These are phyloP conservation scores for Stomorhina lunata DNA, from an alignment of 2,888 invertebrate genomes.

Conservation along the genomic window DNA sequence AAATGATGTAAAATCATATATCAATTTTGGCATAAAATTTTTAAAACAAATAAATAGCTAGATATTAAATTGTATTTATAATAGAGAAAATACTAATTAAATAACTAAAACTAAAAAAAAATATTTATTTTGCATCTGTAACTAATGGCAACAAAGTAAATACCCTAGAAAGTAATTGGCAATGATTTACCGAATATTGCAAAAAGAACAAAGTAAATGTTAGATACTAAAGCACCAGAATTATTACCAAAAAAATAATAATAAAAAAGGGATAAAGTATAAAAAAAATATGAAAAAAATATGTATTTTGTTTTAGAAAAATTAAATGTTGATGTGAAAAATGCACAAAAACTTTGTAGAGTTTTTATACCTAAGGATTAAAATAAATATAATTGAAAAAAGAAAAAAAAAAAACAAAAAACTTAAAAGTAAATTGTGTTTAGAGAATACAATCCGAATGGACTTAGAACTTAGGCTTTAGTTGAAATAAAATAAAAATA, in stretches of 20 bases:
- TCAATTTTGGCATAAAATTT: slow-evolving; percentile 22
- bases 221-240: slow-evolving; percentile 49
- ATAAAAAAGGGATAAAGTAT: not conserved
- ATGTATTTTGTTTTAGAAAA: not conserved
- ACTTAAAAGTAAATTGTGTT: not conserved
- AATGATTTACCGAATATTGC: not conserved
- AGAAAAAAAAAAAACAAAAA: slow-evolving; percentile 1
- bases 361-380: not conserved
- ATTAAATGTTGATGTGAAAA: slow-evolving; percentile 20
- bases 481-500: slow-evolving; percentile 19
- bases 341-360: slow-evolving; percentile 18
- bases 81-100: slow-evolving; percentile 23
- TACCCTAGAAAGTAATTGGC: not conserved
- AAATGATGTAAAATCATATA: slow-evolving; percentile 1
- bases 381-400: not conserved
- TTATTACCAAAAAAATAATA: slow-evolving; percentile 22
- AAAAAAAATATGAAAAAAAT: too few relatives aligned
- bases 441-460: slow-evolving; percentile 3
- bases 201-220: slow-evolving; percentile 36
- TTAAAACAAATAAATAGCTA: slow-evolving; percentile 32
- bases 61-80: slow-evolving; percentile 49
- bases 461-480: not conserved
- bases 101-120: slow-evolving; percentile 13
- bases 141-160: not conserved
- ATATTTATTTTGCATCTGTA: slow-evolving; percentile 51